A percentile compares a stretch with the other conserved stretches of the same genome.
These are phyloP conservation scores for Enteromius argenteus DNA, from an alignment of 2,797 vertebrate species.

Conservation along the genomic window DNA sequence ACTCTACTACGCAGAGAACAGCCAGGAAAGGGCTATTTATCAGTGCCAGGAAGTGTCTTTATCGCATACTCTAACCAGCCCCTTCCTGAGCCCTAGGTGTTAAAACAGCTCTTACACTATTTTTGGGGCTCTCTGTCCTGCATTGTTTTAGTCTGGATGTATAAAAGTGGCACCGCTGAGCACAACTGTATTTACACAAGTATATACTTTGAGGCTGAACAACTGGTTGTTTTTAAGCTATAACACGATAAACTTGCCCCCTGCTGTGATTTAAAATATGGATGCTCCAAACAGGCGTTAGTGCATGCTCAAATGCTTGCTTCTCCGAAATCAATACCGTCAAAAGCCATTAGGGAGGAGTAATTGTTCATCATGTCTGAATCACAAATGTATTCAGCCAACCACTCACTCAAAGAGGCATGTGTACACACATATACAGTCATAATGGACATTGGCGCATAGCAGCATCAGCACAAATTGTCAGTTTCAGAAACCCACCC, in stretches of 20 bases:
- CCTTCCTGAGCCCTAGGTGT: conserved; percentile 24
- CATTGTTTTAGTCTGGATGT: conserved; percentile 7
- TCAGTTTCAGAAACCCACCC: conserved; percentile 33
- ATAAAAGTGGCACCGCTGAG: background rate
- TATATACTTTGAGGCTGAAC: background rate
- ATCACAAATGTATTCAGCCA: conserved; percentile 48
- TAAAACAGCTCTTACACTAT: conserved; percentile 22
- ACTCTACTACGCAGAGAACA: conserved; percentile 33
- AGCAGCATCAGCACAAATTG: conserved; percentile 50
- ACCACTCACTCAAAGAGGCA: conserved; percentile 25
- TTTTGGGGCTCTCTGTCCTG: conserved; percentile 35
- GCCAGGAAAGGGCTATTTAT: conserved; percentile 44
- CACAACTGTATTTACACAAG: conserved; percentile 5
- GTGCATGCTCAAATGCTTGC: conserved; percentile 33
- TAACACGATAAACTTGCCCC: background rate
- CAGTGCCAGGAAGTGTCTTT: conserved; percentile 49
- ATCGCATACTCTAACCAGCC: conserved; percentile 32
- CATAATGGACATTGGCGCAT: conserved; percentile 39
- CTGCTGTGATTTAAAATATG: background rate
- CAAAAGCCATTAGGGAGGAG: conserved; percentile 40
- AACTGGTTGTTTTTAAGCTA: conserved; percentile 3
- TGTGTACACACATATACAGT: conserved; percentile 17
- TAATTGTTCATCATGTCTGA: conserved; percentile 39
- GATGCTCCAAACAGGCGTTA: conserved; percentile 41
- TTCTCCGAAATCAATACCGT: conserved; percentile 43